Evolutionary conservation across 2,113 vertebrate genomes (phyloP).

Genomic region (Tenrec ecaudatus): DNA sequence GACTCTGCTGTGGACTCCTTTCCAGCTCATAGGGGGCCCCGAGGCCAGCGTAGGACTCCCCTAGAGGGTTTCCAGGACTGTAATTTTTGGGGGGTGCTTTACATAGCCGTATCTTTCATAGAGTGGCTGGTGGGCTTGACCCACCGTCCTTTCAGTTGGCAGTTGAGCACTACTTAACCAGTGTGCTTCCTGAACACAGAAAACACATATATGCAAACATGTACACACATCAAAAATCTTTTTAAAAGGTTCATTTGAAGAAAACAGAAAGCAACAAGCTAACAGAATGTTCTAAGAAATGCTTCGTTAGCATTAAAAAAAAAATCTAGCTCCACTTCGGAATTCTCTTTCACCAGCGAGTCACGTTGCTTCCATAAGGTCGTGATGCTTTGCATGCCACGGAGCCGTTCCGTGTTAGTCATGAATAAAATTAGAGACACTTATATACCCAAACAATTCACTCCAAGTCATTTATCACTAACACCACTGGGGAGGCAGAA

Average conservation of each 20-base stretch:
- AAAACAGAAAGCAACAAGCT: conserved; percentile 32
- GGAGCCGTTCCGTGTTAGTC: conserved; percentile 61
- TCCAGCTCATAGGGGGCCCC: neutral
- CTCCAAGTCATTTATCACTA: conserved; percentile 70
- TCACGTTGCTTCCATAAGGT: conserved; percentile 49
- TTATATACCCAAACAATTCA: conserved; percentile 66
- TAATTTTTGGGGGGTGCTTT: neutral
- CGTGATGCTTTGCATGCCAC: conserved; percentile 19
- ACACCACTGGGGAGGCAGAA: conserved; percentile 67
- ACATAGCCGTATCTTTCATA: neutral
- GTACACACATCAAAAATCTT: neutral
- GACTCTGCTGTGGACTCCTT: neutral
- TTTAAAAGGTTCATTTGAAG: neutral
- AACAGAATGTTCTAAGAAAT: conserved; percentile 41
- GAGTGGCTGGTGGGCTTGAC: neutral
- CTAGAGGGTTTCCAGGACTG: neutral
- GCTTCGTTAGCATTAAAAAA: conserved; percentile 43
- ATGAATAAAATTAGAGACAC: conserved; percentile 66
- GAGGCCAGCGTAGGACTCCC: neutral
- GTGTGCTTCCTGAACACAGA: neutral
- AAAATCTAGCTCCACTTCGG: conserved; percentile 20
- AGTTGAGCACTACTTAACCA: neutral
- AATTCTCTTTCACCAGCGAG: conserved; percentile 49
- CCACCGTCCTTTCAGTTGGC: neutral
- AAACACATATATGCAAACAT: neutral